phyloP scores from a whole-genome alignment of 2,797 vertebrate genomes.

The Atherinosoma microstoma region DNA sequence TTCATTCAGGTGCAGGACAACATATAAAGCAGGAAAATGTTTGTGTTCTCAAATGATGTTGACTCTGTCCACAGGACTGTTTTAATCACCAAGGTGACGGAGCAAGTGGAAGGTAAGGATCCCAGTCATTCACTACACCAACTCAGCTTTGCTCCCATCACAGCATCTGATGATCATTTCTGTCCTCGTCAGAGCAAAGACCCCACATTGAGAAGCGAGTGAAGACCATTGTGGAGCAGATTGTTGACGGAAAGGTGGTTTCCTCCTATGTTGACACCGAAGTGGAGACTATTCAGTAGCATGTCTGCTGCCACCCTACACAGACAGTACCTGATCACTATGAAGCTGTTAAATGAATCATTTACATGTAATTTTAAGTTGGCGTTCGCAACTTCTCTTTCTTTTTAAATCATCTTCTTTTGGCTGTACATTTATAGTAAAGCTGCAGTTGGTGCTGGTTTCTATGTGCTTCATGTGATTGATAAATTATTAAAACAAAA shows the following conservation, averaged over 20 bases:
- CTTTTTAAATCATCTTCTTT: background rate
- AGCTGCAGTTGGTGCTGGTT: too few species aligned
- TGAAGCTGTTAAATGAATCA: too few species aligned
- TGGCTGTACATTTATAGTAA: too few species aligned
- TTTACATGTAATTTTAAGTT: background rate
- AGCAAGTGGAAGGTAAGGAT: constrained; percentile 57
- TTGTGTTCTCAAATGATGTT: background rate
- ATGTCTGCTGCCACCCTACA: background rate
- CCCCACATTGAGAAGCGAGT: constrained; percentile 70
- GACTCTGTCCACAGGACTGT: constrained; percentile 29
- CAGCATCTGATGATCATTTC: background rate
- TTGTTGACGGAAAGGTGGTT: constrained; percentile 75
- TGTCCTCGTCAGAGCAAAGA: constrained; percentile 58
- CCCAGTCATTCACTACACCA: background rate
- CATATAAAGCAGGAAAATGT: background rate
- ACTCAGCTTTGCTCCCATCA: background rate
- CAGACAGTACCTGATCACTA: too few species aligned
- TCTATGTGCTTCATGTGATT: too few species aligned
- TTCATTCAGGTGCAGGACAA: background rate
- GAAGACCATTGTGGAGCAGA: constrained; percentile 73
- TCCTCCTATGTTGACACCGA: constrained; percentile 47
- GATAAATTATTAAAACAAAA: too few species aligned
- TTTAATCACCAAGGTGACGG: constrained; percentile 50
- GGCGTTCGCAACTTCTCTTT: background rate
- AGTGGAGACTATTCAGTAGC: constrained; percentile 47